Conservation (phyloP, 2,797 vertebrate genomes). For the Lutjanus campechanus region DNA sequence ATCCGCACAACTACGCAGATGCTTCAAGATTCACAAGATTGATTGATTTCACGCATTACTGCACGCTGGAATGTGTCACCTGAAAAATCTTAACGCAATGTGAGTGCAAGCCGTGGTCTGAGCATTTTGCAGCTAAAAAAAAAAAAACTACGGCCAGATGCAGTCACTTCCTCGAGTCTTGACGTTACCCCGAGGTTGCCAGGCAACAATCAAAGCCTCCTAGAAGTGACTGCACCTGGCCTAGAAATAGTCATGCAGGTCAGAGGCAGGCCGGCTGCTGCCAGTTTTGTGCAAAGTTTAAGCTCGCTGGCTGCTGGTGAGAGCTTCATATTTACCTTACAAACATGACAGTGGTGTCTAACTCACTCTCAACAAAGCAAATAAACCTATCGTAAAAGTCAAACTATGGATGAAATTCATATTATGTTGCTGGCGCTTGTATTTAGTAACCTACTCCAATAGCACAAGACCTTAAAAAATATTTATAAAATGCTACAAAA, state of each 20-base stretch:
- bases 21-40: too few species aligned
- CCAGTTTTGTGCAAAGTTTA: neutral
- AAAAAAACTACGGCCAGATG: too few species aligned
- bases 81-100: too few species aligned
- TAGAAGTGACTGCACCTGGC: neutral
- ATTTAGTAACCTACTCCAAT: neutral
- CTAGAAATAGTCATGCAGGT: too few species aligned
- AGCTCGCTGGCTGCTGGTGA: neutral
- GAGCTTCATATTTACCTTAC: neutral
- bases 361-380: neutral
- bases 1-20: too few species aligned
- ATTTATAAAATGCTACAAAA: neutral
- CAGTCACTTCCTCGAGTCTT: neutral
- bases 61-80: too few species aligned
- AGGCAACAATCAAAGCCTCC: neutral
- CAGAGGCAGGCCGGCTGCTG: neutral
- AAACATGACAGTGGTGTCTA: neutral
- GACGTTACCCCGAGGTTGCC: neutral
- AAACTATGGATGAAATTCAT: neutral
- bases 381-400: neutral
- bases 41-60: too few species aligned
- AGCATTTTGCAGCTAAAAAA: too few species aligned
- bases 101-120: too few species aligned
- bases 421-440: neutral
- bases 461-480: neutral